Percentiles rank a stretch among this genome's conserved stretches.
Evolutionary conservation across 1,140 invertebrate genomes (phyloP).

Genomic region (Dryas iulia): DNA sequence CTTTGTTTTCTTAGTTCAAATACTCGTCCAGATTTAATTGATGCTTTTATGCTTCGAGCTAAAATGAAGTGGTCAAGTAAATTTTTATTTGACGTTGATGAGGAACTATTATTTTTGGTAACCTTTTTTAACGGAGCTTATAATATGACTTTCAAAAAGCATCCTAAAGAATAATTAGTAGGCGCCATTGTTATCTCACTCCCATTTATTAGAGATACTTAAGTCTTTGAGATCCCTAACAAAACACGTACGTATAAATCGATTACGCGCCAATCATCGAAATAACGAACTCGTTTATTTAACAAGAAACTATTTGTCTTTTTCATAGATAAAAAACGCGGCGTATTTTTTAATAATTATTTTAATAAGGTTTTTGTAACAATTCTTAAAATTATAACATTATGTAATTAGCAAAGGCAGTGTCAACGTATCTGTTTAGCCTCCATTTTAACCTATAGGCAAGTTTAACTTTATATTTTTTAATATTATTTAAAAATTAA

Average conservation of each 20-base stretch:
- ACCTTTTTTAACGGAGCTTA: not conserved
- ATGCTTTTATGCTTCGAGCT: constrained; percentile 11
- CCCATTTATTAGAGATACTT: not conserved
- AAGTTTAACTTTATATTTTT: no score
- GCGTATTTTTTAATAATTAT: not conserved
- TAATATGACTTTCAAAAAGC: not conserved
- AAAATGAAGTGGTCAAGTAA: constrained; percentile 7
- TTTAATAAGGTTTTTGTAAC: not conserved
- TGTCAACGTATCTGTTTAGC: no score
- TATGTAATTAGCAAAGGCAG: no score
- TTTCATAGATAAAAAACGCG: no score
- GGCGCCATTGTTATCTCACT: not conserved
- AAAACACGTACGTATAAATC: not conserved
- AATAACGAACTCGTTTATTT: not conserved
- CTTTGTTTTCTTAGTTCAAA: constrained; percentile 25
- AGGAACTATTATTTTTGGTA: constrained; percentile 1
- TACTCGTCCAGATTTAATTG: constrained; percentile 24
- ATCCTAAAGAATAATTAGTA: not conserved
- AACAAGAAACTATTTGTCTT: no score
- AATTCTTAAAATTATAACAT: not conserved
- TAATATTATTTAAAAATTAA: no score
- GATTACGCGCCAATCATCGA: not conserved
- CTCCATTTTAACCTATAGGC: no score
- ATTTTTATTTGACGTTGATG: not conserved
- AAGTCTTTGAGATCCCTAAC: not conserved